Conservation (phyloP, 92 coral and sea anemone genomes). For the Umimayanthus chanpuru region DNA sequence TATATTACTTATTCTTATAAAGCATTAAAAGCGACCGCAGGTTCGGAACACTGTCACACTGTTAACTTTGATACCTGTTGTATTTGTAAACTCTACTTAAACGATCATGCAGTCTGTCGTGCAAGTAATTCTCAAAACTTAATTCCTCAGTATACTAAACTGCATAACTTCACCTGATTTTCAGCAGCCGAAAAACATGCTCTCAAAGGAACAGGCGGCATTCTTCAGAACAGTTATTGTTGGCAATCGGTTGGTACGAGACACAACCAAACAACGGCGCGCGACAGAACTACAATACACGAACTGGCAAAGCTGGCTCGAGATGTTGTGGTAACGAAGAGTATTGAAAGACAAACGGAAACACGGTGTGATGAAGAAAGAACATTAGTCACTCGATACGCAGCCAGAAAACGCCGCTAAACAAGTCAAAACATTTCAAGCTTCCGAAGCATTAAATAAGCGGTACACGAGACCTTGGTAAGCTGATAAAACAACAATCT, state of each 20-base stretch:
- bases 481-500: conserved; percentile 10
- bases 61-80: no score
- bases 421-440: conserved; percentile 12
- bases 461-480: background rate
- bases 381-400: conserved; percentile 17
- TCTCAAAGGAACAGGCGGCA: conserved; percentile 36
- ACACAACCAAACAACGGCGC: background rate
- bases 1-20: no score
- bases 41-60: no score
- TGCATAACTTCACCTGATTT: conserved; percentile 20
- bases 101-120: background rate
- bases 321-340: background rate
- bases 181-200: background rate
- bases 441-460: conserved; percentile 1
- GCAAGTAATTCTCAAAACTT: background rate
- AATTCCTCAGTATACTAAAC: background rate
- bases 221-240: background rate
- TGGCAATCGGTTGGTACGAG: conserved; percentile 3
- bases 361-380: background rate
- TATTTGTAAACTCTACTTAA: background rate
- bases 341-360: conserved; percentile 38
- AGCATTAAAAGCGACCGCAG: no score
- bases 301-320: background rate
- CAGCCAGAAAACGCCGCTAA: conserved; percentile 23
- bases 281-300: background rate